phyloP scores from a whole-genome alignment of 2,113 vertebrate genomes.

The Alosa alosa region DNA sequence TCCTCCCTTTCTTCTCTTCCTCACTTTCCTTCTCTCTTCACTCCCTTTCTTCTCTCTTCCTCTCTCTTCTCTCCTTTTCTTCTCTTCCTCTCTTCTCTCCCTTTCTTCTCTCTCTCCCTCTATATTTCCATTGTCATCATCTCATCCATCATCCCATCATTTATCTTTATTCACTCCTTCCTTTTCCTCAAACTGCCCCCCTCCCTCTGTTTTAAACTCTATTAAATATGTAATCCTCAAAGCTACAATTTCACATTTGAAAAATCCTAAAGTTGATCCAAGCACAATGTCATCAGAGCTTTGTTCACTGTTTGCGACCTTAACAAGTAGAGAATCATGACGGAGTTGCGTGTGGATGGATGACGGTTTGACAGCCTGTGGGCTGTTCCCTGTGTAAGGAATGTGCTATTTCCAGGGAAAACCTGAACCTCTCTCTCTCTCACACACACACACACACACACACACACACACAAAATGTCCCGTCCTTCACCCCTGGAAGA shows the following conservation, averaged over 20 bases:
- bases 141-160: neutral
- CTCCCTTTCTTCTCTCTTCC: neutral
- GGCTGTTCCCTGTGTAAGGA: neutral
- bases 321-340: slow-evolving; percentile 32
- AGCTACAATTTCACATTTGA: slow-evolving; percentile 1
- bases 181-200: too few species aligned
- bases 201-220: too few species aligned
- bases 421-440: neutral
- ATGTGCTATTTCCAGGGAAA: neutral
- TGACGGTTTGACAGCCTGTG: neutral
- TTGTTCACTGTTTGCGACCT: neutral
- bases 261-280: neutral
- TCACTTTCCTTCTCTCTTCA: neutral
- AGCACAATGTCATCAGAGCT: neutral
- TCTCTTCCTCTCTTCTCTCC: too few species aligned
- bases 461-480: slow-evolving; percentile 18
- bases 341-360: slow-evolving; percentile 22
- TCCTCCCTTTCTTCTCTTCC: too few species aligned
- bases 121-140: neutral
- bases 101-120: too few species aligned
- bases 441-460: slow-evolving; percentile 11
- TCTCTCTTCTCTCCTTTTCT: neutral
- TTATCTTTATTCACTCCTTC: neutral
- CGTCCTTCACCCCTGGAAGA: slow-evolving; percentile 43
- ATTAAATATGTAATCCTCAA: neutral